Evolutionary conservation across 37 sponge, comb jelly and placozoan species (phyloP).

Genomic region (Amphimedon queenslandica): DNA sequence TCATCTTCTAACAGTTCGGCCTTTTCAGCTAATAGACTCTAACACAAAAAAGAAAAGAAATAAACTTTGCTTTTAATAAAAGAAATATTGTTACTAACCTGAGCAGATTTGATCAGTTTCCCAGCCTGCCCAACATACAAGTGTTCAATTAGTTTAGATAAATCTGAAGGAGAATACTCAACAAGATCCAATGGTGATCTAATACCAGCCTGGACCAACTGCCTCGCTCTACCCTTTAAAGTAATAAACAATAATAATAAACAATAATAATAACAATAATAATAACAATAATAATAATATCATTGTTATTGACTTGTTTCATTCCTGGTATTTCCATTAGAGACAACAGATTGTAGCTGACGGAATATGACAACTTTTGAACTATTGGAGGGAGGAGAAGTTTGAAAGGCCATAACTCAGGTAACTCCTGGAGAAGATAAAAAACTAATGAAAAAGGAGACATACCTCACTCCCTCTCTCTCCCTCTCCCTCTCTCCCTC

Average conservation of each 20-base stretch:
- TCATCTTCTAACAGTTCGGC: not conserved
- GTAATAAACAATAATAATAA: not conserved
- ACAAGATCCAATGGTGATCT: slow-evolving; percentile 71
- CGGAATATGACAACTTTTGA: slow-evolving; percentile 64
- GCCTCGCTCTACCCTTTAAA: slow-evolving; percentile 82
- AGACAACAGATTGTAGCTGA: slow-evolving; percentile 61
- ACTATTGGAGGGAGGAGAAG: slow-evolving; percentile 66
- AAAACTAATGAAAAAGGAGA: not conserved
- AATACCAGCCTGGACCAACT: slow-evolving; percentile 82
- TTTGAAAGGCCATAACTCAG: slow-evolving; percentile 78
- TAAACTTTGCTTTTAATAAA: no score
- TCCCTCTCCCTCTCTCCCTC: slow-evolving; percentile 15
- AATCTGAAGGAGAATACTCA: slow-evolving; percentile 20
- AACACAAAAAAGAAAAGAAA: no score
- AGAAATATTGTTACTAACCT: slow-evolving; percentile 64
- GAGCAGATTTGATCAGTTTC: slow-evolving; percentile 55
- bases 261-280: no score
- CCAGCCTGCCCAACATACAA: slow-evolving; percentile 60
- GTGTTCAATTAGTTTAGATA: slow-evolving; percentile 56
- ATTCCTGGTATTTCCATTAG: slow-evolving; percentile 88
- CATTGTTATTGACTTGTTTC: slow-evolving; percentile 82
- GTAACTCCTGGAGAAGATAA: slow-evolving; percentile 50
- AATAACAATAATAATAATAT: no score
- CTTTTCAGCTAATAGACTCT: not conserved
- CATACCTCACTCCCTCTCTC: not conserved